Conservation (phyloP, 2,113 vertebrate species). For the Oceanodroma tethys region DNA sequence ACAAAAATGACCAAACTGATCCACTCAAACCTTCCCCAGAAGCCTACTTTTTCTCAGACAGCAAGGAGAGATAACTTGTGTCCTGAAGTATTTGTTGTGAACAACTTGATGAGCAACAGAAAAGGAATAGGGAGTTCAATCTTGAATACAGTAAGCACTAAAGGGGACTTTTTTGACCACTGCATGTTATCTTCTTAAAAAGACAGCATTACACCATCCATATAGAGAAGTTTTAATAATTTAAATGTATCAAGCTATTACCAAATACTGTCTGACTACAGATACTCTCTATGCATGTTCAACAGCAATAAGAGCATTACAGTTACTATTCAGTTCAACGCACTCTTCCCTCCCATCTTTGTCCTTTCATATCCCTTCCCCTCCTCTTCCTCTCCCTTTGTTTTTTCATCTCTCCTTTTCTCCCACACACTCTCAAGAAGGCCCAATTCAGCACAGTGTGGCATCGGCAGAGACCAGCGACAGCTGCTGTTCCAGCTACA, state of each 20-base stretch:
- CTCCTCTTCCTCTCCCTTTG: constrained; percentile 31
- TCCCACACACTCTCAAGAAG: constrained; percentile 33
- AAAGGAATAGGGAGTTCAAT: not conserved
- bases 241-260: not conserved
- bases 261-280: not conserved
- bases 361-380: constrained; percentile 18
- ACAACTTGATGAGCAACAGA: not conserved
- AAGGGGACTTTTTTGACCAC: not conserved
- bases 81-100: not conserved
- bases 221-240: not conserved
- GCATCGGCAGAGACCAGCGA: not conserved
- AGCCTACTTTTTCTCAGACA: not conserved
- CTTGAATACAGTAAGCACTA: not conserved
- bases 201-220: not conserved
- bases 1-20: not conserved
- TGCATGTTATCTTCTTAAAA: not conserved
- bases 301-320: not conserved
- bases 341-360: constrained; percentile 1
- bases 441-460: constrained; percentile 19
- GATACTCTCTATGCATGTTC: not conserved
- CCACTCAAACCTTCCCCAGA: not conserved
- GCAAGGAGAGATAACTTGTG: not conserved
- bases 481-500: constrained; percentile 32
- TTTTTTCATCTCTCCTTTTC: constrained; percentile 24
- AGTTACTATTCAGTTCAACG: not conserved